Conservation (phyloP, 2,113 vertebrate species). For the Nothocercus julius region DNA sequence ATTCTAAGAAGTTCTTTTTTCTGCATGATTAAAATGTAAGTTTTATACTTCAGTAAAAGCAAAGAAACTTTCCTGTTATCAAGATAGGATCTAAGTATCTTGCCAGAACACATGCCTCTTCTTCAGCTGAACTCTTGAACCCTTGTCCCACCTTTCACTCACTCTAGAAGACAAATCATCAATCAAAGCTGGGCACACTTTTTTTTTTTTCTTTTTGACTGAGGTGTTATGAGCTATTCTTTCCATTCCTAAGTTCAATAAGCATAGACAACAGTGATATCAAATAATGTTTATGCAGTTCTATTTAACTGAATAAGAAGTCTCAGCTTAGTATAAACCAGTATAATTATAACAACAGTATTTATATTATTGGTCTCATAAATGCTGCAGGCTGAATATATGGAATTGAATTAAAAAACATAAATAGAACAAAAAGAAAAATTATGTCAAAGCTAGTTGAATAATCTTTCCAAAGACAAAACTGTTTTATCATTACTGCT, state of each 20-base stretch:
- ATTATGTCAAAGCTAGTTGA: neutral
- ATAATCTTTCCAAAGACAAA: neutral
- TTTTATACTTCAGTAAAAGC: neutral
- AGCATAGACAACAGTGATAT: neutral
- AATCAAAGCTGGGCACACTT: neutral
- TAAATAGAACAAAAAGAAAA: constrained; percentile 37
- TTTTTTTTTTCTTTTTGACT: constrained; percentile 7
- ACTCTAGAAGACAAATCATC: neutral
- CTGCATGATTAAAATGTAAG: neutral
- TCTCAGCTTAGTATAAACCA: constrained; percentile 25
- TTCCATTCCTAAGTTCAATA: constrained; percentile 16
- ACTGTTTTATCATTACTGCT: neutral
- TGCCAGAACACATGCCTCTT: neutral
- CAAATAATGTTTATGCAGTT: neutral
- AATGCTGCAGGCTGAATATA: constrained; percentile 26
- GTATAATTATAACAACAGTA: constrained; percentile 41
- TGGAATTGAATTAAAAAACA: constrained; percentile 61
- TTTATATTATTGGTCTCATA: neutral
- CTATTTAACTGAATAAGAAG: constrained; percentile 26
- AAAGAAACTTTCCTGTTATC: neutral
- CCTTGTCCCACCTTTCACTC: neutral
- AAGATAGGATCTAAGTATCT: neutral
- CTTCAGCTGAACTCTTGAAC: neutral
- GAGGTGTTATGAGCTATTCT: neutral
- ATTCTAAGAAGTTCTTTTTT: neutral